Evolutionary conservation across 2,797 vertebrate species (phyloP).

Genomic region (Babyrousa celebensis): DNA sequence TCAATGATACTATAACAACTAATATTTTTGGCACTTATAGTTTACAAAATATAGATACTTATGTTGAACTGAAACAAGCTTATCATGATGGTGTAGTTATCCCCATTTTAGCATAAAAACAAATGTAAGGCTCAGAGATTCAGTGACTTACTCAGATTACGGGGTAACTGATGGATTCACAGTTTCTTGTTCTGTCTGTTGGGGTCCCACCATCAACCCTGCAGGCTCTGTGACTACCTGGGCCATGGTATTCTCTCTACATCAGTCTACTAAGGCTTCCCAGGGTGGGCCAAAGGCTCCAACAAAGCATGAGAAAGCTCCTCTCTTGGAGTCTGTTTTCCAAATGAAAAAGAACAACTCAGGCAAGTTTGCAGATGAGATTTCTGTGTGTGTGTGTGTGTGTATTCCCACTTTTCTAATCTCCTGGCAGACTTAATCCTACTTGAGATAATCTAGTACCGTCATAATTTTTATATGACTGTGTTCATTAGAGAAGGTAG

Average conservation of each 20-base stretch:
- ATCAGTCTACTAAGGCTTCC: background rate
- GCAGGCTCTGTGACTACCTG: background rate
- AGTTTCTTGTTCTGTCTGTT: background rate
- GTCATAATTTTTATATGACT: background rate
- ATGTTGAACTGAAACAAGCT: background rate
- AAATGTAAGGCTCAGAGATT: constrained; percentile 30
- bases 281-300: background rate
- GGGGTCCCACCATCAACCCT: background rate
- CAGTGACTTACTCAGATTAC: background rate
- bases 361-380: background rate
- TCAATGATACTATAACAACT: background rate
- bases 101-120: background rate
- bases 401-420: background rate
- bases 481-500: background rate
- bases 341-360: background rate
- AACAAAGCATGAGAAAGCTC: background rate
- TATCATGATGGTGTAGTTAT: background rate
- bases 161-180: background rate
- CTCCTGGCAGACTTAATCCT: background rate
- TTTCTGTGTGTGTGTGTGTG: background rate
- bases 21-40: background rate
- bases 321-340: background rate
- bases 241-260: background rate
- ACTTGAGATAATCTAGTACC: background rate
- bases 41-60: constrained; percentile 38